Base-by-base conservation (phyloP, 2,888 invertebrate species). In the Junonia oenone region DNA sequence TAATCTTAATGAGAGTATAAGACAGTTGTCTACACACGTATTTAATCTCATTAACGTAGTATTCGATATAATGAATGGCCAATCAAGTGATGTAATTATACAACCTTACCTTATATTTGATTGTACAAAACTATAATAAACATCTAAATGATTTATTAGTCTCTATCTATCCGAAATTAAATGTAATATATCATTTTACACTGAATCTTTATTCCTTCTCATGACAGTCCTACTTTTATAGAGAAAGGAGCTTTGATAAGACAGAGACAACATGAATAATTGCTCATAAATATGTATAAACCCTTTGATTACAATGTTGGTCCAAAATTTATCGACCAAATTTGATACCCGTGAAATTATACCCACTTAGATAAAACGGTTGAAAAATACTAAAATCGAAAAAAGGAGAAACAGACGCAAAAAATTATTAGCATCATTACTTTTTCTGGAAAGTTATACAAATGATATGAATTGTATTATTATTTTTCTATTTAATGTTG, bases 271-370 rank as follows among this genome's bases (percentile, higher is more conserved):
- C 57, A 64, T 62, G 58, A 61, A 64, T 61, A 62, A 65, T 58
- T 60, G 63, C 65, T 66, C 62, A 68, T 67, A 64, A 65, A 68
- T 69, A 67, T 66, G 65, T 66, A 67, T 67, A 66, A 63, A 68
- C 65, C 64, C 66, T 63, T 63, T 71, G 69, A 73, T 75, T 73
- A 71, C 63, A 71, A 69, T 63, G 67, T 68, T 68, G 66, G 61
- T 47, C 55, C 65, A 63, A 69, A 74, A 73, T 72, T 71, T 73
- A 75, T 73, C 64, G 66, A 61, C 66, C 55, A 73, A 74, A 72
- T 72, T 61, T 74, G 69, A 72, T 69, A 70, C 69, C 71, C 72
- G 61, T 66, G 61, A 67, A 68, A 68, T 71, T 68, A 67, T 68
- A 64, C 56, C 65, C 68, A 69, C 65, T 73, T 72, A 69, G 66